phyloP scores from a whole-genome alignment of 2,113 vertebrate genomes.

The Pungitius pungitius region DNA sequence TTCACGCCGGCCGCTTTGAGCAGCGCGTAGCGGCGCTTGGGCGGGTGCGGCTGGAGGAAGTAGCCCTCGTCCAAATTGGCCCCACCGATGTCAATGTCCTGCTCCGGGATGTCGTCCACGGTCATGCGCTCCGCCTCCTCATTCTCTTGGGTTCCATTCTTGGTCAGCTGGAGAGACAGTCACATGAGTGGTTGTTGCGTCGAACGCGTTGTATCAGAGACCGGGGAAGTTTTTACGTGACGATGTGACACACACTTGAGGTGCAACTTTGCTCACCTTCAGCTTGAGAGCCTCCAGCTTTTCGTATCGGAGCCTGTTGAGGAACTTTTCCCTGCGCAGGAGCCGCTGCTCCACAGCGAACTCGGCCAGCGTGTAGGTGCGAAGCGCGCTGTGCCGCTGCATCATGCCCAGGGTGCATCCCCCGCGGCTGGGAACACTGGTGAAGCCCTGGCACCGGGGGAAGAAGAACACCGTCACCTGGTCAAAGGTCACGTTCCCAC shows the following conservation, averaged over 20 bases:
- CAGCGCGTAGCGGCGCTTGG: constrained; percentile 87
- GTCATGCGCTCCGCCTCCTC: constrained; percentile 89
- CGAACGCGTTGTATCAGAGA: no score
- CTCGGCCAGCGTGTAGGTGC: constrained; percentile 88
- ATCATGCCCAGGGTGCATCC: constrained; percentile 97
- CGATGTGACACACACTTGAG: neutral
- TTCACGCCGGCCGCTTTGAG: constrained; percentile 91
- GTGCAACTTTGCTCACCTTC: constrained; percentile 78
- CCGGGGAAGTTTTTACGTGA: no score
- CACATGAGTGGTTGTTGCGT: neutral
- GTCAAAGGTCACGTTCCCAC: constrained; percentile 88
- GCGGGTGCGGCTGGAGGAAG: constrained; percentile 90
- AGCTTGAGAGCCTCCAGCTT: constrained; percentile 86
- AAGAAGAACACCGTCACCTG: constrained; percentile 96
- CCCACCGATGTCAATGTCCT: constrained; percentile 82
- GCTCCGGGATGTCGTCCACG: constrained; percentile 88
- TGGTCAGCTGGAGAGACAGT: constrained; percentile 82
- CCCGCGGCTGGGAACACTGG: constrained; percentile 93
- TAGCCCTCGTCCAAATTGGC: constrained; percentile 85
- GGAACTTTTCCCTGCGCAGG: constrained; percentile 85
- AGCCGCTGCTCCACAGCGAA: constrained; percentile 87
- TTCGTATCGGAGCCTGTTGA: constrained; percentile 89
- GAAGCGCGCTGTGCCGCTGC: constrained; percentile 84
- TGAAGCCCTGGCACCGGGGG: constrained; percentile 96
- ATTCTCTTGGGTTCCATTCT: constrained; percentile 84